Conservation (phyloP, 2,797 vertebrate species). For the Poeciliopsis gracilis region DNA sequence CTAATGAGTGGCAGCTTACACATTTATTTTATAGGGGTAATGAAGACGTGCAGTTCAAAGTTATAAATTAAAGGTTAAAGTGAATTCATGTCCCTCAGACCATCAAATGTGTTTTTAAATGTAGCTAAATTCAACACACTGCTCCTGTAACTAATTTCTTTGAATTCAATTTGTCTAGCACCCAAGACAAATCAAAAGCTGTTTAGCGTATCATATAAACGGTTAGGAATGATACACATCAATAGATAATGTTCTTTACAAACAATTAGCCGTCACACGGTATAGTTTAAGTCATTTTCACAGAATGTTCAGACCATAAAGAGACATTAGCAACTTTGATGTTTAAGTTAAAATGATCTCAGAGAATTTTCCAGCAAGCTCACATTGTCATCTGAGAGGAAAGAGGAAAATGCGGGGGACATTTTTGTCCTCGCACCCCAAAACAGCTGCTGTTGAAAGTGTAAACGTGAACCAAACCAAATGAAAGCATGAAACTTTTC, state of each 20-base stretch:
- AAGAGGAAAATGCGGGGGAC: not conserved
- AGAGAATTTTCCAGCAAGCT: not conserved
- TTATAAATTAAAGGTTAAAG: not conserved
- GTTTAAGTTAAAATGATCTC: not conserved
- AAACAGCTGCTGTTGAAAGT: not conserved
- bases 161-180: not conserved
- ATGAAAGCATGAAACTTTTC: not conserved
- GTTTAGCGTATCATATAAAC: not conserved
- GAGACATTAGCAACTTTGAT: not conserved
- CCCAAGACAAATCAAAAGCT: not conserved
- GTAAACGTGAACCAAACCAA: not conserved
- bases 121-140: not conserved
- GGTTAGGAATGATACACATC: not conserved
- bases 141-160: not conserved
- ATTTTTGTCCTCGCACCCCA: not conserved
- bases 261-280: not conserved
- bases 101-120: not conserved
- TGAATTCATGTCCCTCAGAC: not conserved
- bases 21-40: not conserved
- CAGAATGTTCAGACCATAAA: not conserved
- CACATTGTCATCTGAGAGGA: not conserved
- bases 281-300: not conserved
- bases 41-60: not conserved
- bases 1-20: constrained; percentile 7
- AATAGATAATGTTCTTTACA: not conserved